Evolutionary conservation across 1,140 invertebrate species (phyloP), one percentile per base, ranked within the genome.

Genomic region (Adoxophyes honmai): DNA sequence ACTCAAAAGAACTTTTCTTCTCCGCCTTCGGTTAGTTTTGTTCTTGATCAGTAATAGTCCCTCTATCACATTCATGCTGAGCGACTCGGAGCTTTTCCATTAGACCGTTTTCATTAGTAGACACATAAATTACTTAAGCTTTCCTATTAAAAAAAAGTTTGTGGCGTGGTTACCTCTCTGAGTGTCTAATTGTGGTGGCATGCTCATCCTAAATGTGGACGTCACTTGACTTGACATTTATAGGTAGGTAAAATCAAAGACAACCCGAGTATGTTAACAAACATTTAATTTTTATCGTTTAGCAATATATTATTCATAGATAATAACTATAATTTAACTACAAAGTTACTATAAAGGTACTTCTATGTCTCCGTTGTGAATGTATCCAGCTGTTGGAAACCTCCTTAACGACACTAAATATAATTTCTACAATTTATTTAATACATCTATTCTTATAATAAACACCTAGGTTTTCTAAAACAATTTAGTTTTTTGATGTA

Each of bases 281-380:
- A 88, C 85, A 86, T 88, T 88, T 88, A 88, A 82, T 88, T 75
- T 85, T 76, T 76, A 80, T 77, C 80, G 68, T 78, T 88, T 78
- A 88, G 77, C 75, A 84, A 88, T 88, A 88, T 88, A 88, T 86
- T 88, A 88, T 85, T 79, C 85, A 77, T 52, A 52, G 21, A 38
- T 85, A 79, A 78, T 85, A 78, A 82, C 72, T 85, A 78, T 84
- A 77, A 78, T 85, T 86, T 85, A 84, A 77, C 86, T 88, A 86
- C 75, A 63, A 72, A 74, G 64, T 83, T 70, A 72, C 66, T 56
- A 66, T 62, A 66, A 73, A 69, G 73, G 67, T 80, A 80, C 75
- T 67, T 72, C 66, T 72, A 78, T 65, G 65, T 73, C 66, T 70
- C 66, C 59, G 51, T 39, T 63, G 52, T 8, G 21, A 39, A 39